phyloP scores from a whole-genome alignment of 1,140 invertebrate species.

The Calliphora vicina region DNA sequence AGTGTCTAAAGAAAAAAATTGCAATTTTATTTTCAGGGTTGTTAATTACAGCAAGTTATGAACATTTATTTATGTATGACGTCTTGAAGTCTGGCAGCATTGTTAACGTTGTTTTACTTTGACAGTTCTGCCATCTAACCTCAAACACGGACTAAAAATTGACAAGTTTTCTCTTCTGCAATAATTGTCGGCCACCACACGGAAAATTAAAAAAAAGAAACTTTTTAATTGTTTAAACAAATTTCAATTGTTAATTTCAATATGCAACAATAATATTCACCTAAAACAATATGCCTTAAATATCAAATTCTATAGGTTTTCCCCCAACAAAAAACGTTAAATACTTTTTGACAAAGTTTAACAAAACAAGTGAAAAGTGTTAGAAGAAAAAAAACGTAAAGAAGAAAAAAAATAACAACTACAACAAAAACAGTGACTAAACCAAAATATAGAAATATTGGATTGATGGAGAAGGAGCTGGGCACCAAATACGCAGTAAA shows the following conservation, averaged over 20 bases:
- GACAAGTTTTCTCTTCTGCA: slow-evolving; percentile 7
- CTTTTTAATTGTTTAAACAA: not conserved
- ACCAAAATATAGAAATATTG: not conserved
- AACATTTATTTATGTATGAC: not conserved
- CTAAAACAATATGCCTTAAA: not conserved
- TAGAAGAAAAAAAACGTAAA: not conserved
- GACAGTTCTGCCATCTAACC: slow-evolving; percentile 12
- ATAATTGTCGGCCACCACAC: slow-evolving; percentile 12
- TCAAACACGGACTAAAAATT: not conserved
- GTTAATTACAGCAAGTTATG: not conserved
- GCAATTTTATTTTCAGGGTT: not conserved
- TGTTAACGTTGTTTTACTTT: not conserved
- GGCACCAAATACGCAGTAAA: slow-evolving; percentile 12
- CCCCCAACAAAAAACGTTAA: not conserved
- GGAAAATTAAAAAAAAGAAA: slow-evolving; percentile 6
- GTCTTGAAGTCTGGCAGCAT: not conserved
- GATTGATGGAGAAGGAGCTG: slow-evolving; percentile 11
- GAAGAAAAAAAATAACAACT: not conserved
- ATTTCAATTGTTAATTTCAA: not conserved
- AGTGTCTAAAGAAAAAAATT: not conserved
- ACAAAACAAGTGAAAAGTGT: not conserved
- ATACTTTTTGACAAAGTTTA: not conserved
- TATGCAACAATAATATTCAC: not conserved
- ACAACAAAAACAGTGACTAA: slow-evolving; percentile 12
- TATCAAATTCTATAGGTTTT: not conserved